Evolutionary conservation across 2,888 invertebrate genomes (phyloP).

Genomic region (Ochropleura plecta): DNA sequence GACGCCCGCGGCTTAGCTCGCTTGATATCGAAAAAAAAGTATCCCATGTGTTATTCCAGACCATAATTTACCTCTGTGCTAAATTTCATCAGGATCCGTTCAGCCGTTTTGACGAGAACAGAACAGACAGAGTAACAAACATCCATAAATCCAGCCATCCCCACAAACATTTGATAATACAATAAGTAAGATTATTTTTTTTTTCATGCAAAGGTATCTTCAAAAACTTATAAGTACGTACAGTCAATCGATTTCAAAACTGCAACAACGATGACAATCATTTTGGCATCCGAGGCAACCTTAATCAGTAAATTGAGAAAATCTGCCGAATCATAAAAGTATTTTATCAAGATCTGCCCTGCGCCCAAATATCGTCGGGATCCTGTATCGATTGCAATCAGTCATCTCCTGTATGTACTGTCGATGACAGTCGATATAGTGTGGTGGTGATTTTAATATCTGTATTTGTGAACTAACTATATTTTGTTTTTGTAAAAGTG

Average conservation of each 20-base stretch:
- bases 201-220: not conserved
- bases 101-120: no score
- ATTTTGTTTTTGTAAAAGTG: not conserved
- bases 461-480: not conserved
- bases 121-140: no score
- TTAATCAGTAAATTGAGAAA: constrained; percentile 63
- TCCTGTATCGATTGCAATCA: constrained; percentile 64
- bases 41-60: no score
- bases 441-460: not conserved
- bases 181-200: no score
- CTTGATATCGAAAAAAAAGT: no score
- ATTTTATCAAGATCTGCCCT: constrained; percentile 67
- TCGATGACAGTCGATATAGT: constrained; percentile 37
- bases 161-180: no score
- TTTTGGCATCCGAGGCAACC: constrained; percentile 57
- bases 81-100: no score
- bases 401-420: constrained; percentile 56
- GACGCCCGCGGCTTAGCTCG: no score
- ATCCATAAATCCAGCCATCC: no score
- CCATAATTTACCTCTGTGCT: no score
- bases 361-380: constrained; percentile 63
- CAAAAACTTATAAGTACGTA: not conserved
- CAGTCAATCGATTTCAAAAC: constrained; percentile 61
- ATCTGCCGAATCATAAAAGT: constrained; percentile 63
- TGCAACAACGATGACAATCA: constrained; percentile 61